Evolutionary conservation across 2,888 invertebrate species (phyloP).

Genomic region (Oegoconia quadripuncta): DNA sequence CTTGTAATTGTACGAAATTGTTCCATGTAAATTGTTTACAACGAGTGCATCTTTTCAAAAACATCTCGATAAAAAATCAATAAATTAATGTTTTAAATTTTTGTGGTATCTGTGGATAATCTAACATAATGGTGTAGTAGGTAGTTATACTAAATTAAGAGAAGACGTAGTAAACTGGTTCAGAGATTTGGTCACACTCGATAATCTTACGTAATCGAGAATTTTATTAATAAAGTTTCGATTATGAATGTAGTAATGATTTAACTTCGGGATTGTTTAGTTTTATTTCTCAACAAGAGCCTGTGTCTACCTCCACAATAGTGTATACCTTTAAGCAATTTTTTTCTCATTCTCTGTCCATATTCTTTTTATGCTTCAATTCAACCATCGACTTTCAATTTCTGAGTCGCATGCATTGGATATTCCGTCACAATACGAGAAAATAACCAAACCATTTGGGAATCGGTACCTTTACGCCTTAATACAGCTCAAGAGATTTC

Average conservation of each 20-base stretch:
- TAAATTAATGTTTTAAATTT: not conserved
- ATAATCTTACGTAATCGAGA: too few species aligned
- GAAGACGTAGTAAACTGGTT: too few species aligned
- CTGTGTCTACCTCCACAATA: too few species aligned
- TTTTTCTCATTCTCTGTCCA: conserved; percentile 20
- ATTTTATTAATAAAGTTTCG: too few species aligned
- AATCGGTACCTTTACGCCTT: conserved; percentile 63
- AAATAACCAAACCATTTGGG: conserved; percentile 66
- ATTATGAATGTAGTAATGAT: too few species aligned
- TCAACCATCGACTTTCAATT: conserved; percentile 58
- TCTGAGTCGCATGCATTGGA: conserved; percentile 41
- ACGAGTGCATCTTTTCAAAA: not conserved
- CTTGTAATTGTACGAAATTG: conserved; percentile 15
- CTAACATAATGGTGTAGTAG: too few species aligned
- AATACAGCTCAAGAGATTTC: conserved; percentile 71
- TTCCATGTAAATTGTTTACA: not conserved
- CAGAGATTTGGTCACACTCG: too few species aligned
- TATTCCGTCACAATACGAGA: conserved; percentile 52
- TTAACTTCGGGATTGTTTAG: too few species aligned
- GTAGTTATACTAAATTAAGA: too few species aligned
- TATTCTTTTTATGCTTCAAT: conserved; percentile 46
- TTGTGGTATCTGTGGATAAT: too few species aligned
- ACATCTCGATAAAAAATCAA: not conserved
- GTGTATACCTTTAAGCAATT: too few species aligned
- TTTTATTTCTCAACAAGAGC: too few species aligned